phyloP scores from a whole-genome alignment of 2,113 vertebrate species.

The Ophiodon elongatus region DNA sequence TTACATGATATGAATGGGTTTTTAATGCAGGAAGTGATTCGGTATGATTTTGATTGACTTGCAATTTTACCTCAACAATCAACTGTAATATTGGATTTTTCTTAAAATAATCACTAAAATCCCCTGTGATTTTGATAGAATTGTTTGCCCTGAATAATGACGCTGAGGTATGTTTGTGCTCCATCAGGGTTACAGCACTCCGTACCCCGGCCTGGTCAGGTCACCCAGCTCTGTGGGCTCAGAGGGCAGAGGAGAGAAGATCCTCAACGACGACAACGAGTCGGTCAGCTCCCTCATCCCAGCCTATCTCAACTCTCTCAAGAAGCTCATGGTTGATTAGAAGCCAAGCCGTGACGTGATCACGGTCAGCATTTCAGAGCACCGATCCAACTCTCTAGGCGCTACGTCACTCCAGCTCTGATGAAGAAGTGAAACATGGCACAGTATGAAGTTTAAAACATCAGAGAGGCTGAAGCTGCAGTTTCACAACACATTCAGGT shows the following conservation, averaged over 20 bases:
- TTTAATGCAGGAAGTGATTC: not conserved
- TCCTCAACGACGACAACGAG: conserved; percentile 82
- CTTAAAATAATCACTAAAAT: not conserved
- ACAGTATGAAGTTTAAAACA: conserved; percentile 12
- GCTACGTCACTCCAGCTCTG: not conserved
- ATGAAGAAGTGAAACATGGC: not conserved
- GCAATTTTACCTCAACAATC: not conserved
- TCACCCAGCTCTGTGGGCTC: conserved; percentile 86
- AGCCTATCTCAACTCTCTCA: conserved; percentile 86
- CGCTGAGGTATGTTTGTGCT: not conserved
- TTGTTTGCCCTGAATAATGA: not conserved
- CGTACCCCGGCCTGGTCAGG: conserved; percentile 76
- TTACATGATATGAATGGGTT: no score
- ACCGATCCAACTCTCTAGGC: not conserved
- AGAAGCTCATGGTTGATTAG: conserved; percentile 88
- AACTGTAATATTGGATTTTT: not conserved
- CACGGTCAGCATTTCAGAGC: not conserved
- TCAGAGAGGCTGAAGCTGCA: conserved; percentile 2
- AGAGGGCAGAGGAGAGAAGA: conserved; percentile 84
- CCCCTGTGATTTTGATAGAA: not conserved
- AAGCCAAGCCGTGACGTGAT: not conserved
- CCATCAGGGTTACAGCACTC: conserved; percentile 86
- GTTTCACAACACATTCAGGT: not conserved
- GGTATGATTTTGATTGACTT: not conserved
- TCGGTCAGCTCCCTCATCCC: conserved; percentile 86